These are phyloP conservation scores for Caenorhabditis imperialis DNA, from an alignment of 2,888 invertebrate genomes.

Conservation along the genomic window DNA sequence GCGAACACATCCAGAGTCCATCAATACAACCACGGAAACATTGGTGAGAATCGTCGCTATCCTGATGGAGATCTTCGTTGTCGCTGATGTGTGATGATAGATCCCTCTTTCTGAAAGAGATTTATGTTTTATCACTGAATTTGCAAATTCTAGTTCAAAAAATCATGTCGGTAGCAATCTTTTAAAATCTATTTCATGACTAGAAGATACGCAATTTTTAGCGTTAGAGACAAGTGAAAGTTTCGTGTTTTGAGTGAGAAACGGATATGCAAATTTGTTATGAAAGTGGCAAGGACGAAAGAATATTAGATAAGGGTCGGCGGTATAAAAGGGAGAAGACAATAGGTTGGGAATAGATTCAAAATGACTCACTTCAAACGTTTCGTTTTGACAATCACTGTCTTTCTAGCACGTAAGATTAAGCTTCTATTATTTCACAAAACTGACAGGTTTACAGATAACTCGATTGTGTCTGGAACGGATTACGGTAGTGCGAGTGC, in stretches of 20 bases:
- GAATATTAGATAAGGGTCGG: conserved; percentile 30
- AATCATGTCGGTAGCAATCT: conserved; percentile 29
- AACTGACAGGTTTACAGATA: conserved; percentile 27
- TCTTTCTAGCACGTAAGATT: conserved; percentile 23
- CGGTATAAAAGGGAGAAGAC: conserved; percentile 25
- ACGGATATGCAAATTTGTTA: conserved; percentile 10
- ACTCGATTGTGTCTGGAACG: conserved; percentile 37
- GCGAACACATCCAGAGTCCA: conserved; percentile 11
- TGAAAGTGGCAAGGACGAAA: conserved; percentile 13
- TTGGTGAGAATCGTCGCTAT: no score
- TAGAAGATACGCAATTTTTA: conserved; percentile 8
- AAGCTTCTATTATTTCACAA: not conserved
- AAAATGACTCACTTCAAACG: conserved; percentile 23
- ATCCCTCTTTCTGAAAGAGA: not conserved
- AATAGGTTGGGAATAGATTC: not conserved
- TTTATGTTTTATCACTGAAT: not conserved
- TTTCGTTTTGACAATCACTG: conserved; percentile 10
- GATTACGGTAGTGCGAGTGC: conserved; percentile 40
- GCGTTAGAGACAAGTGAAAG: conserved; percentile 13
- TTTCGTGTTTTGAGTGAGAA: conserved; percentile 14
- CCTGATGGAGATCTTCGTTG: not conserved
- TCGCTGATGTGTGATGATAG: no score
- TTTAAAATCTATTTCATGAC: conserved; percentile 8
- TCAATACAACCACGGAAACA: conserved; percentile 26
- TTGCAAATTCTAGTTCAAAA: conserved; percentile 28